phyloP scores from a whole-genome alignment of 2,113 vertebrate genomes.

The Nerophis lumbriciformis region DNA sequence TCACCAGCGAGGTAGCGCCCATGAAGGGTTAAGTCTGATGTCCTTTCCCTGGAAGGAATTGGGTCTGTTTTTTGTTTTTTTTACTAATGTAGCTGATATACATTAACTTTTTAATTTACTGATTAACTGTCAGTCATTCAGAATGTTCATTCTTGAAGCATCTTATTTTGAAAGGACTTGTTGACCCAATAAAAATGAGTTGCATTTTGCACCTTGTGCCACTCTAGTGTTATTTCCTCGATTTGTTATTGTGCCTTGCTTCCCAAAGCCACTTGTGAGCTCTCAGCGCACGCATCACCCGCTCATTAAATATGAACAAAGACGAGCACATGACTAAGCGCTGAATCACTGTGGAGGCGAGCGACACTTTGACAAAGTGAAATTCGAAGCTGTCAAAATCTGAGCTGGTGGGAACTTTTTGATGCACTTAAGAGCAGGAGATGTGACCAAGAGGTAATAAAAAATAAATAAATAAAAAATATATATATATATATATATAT shows the following conservation, averaged over 20 bases:
- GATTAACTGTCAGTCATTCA: not conserved
- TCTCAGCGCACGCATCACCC: too few relatives aligned
- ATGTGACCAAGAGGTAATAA: too few relatives aligned
- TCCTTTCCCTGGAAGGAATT: conserved; percentile 3
- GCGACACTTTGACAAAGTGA: conserved; percentile 27
- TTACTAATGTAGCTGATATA: conserved; percentile 31
- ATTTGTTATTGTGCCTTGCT: not conserved
- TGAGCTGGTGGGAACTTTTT: not conserved
- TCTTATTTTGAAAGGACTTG: conserved; percentile 14
- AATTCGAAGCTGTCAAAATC: conserved; percentile 16
- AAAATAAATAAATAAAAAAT: too few relatives aligned
- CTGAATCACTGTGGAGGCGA: conserved; percentile 44
- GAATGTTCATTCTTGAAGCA: not conserved
- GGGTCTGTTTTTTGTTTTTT: conserved; percentile 34
- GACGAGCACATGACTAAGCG: conserved; percentile 31
- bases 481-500: too few relatives aligned
- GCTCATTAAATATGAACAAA: conserved; percentile 50
- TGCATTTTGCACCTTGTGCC: conserved; percentile 13
- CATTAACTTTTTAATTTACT: conserved; percentile 30
- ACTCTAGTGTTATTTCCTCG: not conserved
- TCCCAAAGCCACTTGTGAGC: not conserved
- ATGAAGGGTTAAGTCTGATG: conserved; percentile 20
- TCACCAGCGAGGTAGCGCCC: not conserved
- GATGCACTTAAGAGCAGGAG: not conserved
- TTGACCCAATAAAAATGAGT: conserved; percentile 58